Percentiles rank a stretch among this genome's conserved stretches.
phyloP scores from a whole-genome alignment of 2,113 vertebrate genomes.

The Echinops telfairi region DNA sequence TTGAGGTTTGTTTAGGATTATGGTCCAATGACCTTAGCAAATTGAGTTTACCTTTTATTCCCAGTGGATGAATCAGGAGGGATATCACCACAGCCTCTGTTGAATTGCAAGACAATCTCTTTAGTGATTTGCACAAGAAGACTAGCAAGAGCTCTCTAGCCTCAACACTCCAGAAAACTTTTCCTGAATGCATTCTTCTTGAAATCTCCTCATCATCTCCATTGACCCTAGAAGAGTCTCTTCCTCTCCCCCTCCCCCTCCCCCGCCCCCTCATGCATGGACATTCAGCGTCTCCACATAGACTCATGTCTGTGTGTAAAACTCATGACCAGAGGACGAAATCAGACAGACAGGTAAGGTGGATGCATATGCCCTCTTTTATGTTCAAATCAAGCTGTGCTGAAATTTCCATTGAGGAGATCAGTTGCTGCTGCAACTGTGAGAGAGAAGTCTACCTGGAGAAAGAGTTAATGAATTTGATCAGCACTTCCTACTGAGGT shows the following conservation, averaged over 20 bases:
- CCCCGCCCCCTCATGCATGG: no score
- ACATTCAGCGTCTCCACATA: background rate
- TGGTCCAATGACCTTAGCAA: background rate
- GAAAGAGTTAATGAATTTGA: conserved; percentile 54
- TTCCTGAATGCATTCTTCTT: background rate
- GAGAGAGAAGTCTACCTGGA: background rate
- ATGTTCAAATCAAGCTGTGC: background rate
- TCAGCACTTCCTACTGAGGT: background rate
- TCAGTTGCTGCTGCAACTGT: background rate
- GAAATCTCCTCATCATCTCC: background rate
- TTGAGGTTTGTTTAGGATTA: background rate
- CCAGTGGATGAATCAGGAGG: background rate
- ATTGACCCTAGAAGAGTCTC: background rate
- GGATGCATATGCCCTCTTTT: background rate
- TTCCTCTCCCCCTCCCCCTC: no score
- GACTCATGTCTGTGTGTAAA: background rate
- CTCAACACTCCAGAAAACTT: background rate
- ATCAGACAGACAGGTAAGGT: background rate
- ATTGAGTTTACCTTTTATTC: background rate
- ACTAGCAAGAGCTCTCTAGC: background rate
- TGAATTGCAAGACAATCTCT: background rate
- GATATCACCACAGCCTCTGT: background rate
- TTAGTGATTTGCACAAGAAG: conserved; percentile 27
- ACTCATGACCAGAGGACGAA: conserved; percentile 11
- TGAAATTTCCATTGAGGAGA: background rate